Evolutionary conservation across 2,888 invertebrate genomes (phyloP).

Genomic region (Hypena proboscidalis): DNA sequence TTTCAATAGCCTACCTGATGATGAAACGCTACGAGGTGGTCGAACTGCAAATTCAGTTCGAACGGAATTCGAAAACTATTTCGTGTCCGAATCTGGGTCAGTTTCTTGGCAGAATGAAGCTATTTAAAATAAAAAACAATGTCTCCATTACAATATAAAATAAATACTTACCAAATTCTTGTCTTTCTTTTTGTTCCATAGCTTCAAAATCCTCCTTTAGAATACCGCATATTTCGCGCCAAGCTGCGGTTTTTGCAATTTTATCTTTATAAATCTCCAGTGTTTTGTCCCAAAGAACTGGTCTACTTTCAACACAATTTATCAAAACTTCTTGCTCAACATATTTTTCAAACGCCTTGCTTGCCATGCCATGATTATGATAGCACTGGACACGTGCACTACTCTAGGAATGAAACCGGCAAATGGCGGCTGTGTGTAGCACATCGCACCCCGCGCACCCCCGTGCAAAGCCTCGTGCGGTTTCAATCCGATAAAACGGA

Average conservation of each 20-base stretch:
- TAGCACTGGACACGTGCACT: slow-evolving; percentile 24
- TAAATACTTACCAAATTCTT: slow-evolving; percentile 23
- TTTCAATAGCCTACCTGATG: slow-evolving; percentile 13
- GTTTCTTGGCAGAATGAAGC: slow-evolving; percentile 22
- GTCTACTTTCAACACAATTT: slow-evolving; percentile 14
- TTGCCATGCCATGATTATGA: slow-evolving; percentile 21
- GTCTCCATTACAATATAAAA: slow-evolving; percentile 8
- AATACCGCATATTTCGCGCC: slow-evolving; percentile 13
- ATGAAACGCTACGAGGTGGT: slow-evolving; percentile 14
- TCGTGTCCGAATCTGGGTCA: slow-evolving; percentile 17
- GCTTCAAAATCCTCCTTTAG: slow-evolving; percentile 19
- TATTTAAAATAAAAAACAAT: slow-evolving; percentile 9
- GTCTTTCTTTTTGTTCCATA: slow-evolving; percentile 18
- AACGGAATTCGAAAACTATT: slow-evolving; percentile 20
- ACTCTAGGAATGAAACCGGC: slow-evolving; percentile 20
- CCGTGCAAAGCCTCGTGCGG: slow-evolving; percentile 21
- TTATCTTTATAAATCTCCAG: slow-evolving; percentile 20
- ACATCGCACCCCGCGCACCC: slow-evolving; percentile 24
- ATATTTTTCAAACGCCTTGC: slow-evolving; percentile 22
- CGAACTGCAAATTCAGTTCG: slow-evolving; percentile 17
- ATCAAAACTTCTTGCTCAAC: slow-evolving; percentile 16
- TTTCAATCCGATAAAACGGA: slow-evolving; percentile 14
- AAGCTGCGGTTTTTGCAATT: slow-evolving; percentile 3
- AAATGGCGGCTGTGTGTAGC: slow-evolving; percentile 15
- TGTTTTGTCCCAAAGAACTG: slow-evolving; percentile 21